Evolutionary conservation across 2,888 invertebrate species (phyloP), one percentile per base, ranked within the genome.

Genomic region (Trissoscelio sp.): DNA sequence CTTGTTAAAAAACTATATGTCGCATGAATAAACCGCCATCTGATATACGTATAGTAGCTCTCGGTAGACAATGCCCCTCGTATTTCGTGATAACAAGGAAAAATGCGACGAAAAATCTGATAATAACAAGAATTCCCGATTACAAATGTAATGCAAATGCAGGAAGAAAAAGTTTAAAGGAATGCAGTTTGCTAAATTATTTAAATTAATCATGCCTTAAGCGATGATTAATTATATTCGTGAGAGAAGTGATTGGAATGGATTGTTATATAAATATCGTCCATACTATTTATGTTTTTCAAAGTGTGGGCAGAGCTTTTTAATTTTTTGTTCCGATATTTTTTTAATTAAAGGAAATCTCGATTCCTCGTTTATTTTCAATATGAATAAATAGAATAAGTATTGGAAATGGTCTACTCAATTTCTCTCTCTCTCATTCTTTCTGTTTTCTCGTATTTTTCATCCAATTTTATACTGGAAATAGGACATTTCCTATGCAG

Each of bases 51-150:
- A n/a, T n/a, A 46, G 34, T 24, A 57, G 12, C 18, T 28, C 51
- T 48, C 24, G 20, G 20, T 48, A 58, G 42, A 57, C 39, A 57
- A 75, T 66, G 39, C 58, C 46, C 42, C 57, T 44, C 34, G 16
- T 48, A 67, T 48, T 75, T 67, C 39, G 24, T 14, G 67, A 67
- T 67, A 77, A 57, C 51, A 67, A 67, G 75, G 53, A 77, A 67
- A 77, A 67, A 60, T 67, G 67, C 44, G 4, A 60, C 20, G 67
- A 77, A 77, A 60, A 57, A 51, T 60, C 60, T 51, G 67, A 58
- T 75, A 67, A 58, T 55, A 37, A 75, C 24, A 66, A 66, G 39
- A 34, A 57, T 46, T 22, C 37, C 16, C 24, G 9, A 20, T 11
- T 20, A 9, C 11, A 51, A 48, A 48, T 31, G 6, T 31, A 58